Base-by-base conservation (phyloP, 2,888 invertebrate genomes). In the Amphipoea lucens region DNA sequence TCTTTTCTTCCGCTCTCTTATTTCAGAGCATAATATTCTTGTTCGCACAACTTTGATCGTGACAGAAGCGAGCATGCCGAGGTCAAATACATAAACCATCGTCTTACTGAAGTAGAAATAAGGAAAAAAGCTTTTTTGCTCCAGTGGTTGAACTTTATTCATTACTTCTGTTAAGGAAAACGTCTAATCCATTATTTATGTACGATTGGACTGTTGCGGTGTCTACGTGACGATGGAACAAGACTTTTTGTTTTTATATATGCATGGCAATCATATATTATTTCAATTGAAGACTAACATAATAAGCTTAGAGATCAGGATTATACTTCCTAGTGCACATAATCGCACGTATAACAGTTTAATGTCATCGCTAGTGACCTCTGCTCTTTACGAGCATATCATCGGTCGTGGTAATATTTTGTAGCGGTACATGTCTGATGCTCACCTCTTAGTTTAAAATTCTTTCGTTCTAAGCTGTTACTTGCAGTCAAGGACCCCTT, bases 41-140 rank as follows among this genome's bases (percentile, higher is more conserved):
- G 90, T 93, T 92, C 92, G 89, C 90, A 92, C 90, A 91, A 94
- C 91, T 93, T 94, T 92, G 91, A 93, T 94, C 93, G 91, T 92
- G 94, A 93, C 93, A 91, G 90, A 89, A 90, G 90, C 90, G 92
- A 91, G 90, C 88, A 90, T 85, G 90, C 91, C 93, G 94, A 95
- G 95, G 95, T 94, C 95, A 94, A 94, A 94, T 92, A 95, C 92
- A 95, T 94, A 94, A 95, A 93, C 94, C 92, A 94, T 95, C 92
- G 92, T 92, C 92, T 92, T 91, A 90, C 91, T 92, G 86, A 90
- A 91, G 91, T 89, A 92, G 92, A 93, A 94, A 93, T 93, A 91
- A 91, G 90, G 91, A 90, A 91, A 92, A 94, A 92, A 92, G 90
- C 87, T 88, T 91, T 93, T 93, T 92, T 92, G 91, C 92, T 91